A percentile compares a stretch with the other conserved stretches of the same genome.
phyloP scores from a whole-genome alignment of 2,888 invertebrate genomes.

The Tethea ocularis region DNA sequence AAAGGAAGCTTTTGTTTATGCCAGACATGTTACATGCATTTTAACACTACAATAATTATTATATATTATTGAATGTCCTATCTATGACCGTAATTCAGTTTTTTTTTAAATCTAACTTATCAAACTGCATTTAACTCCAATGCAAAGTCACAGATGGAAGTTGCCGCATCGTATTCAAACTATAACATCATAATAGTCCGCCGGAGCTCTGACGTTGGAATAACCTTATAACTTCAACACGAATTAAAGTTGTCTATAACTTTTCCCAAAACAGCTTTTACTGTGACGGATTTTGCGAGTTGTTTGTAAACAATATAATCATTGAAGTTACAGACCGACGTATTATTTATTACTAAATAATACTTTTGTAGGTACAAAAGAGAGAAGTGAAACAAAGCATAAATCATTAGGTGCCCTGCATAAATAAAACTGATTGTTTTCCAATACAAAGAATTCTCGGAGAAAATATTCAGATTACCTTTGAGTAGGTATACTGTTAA shows the following conservation, averaged over 20 bases:
- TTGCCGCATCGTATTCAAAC: neutral
- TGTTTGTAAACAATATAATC: constrained; percentile 23
- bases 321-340: constrained; percentile 19
- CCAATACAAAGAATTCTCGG: constrained; percentile 16
- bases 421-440: constrained; percentile 30
- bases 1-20: constrained; percentile 28
- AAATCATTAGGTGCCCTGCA: constrained; percentile 33
- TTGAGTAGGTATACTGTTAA: neutral
- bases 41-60: neutral
- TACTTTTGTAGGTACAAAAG: constrained; percentile 9
- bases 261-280: constrained; percentile 17
- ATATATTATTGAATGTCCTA: neutral
- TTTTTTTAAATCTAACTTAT: neutral
- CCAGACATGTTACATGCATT: constrained; percentile 24
- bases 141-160: neutral
- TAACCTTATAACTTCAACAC: neutral
- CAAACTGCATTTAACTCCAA: neutral
- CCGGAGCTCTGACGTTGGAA: neutral
- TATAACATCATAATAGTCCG: neutral
- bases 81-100: neutral
- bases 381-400: constrained; percentile 37
- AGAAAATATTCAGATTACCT: neutral
- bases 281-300: constrained; percentile 20
- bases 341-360: constrained; percentile 19
- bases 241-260: constrained; percentile 13